Evolutionary conservation across 2,797 vertebrate species (phyloP), one percentile per base, ranked within the genome.

Genomic region (Notolabrus celidotus): DNA sequence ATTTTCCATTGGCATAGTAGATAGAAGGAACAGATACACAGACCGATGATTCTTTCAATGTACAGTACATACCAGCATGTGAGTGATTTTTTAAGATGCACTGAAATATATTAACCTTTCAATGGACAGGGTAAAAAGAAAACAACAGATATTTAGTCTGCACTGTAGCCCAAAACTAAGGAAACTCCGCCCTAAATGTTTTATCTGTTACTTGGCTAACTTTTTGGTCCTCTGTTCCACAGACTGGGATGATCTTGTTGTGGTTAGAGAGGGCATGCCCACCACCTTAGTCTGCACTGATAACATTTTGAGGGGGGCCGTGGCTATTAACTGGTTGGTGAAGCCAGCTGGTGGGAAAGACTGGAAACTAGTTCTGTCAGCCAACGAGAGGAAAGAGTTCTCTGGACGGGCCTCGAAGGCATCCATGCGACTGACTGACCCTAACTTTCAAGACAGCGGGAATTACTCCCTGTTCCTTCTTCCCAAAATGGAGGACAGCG

Each of bases 201-300:
- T 55, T n/a, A 20, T 16, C 2, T 12, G 17, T 45, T 45, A 10
- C 74, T 19, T 53, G 22, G 10, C n/a, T 62, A 15, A 27, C 41
- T 7, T 19, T 33, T 51, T 20, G 49, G 20, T 57, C 46, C 25
- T 67, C 39, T 77, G 50, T 25, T 34, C 51, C 25, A 53, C 65
- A 93, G 92, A 78, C 4, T 93, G 89, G 91, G 51, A 86, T 0
- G 70, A 94, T 67, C 81, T 91, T 20, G 62, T 93, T 45, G 86
- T 95, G 79, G 82, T 47, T 7, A 66, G 27, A 46, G 85, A 78
- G 42, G 83, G 73, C 19, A 42, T 1, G 9, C 19, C 57, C 0
- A 54, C 85, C 71, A 90, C 82, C 17, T 79, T 95, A 71, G 33
- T 57, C 71, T 95, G 94, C 45, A 81, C 64, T 25, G 72, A 88